A percentile compares a stretch with the other conserved stretches of the same genome.
Conservation (phyloP, 2,113 vertebrate genomes). For the Spheniscus mendiculus region DNA sequence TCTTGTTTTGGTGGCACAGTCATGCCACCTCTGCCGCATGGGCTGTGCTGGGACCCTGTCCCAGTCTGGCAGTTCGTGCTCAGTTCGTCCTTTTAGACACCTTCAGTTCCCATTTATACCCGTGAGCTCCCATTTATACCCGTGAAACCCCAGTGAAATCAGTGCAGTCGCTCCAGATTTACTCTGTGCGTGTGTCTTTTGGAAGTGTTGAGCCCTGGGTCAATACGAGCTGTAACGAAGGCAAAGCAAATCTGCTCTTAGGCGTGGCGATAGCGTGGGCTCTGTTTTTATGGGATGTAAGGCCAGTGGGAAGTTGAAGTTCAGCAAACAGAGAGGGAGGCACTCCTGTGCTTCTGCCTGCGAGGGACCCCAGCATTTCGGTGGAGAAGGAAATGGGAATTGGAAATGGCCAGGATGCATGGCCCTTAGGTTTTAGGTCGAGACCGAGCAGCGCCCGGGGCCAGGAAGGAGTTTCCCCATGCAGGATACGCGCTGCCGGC, state of each 20-base stretch:
- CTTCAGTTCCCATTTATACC: neutral
- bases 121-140: rapidly evolving
- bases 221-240: rapidly evolving
- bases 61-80: neutral
- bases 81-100: neutral
- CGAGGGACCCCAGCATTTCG: neutral
- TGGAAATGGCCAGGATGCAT: neutral
- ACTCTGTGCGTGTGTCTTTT: rapidly evolving
- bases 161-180: neutral
- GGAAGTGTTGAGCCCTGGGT: rapidly evolving
- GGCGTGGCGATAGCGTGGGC: rapidly evolving
- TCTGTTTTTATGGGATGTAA: neutral
- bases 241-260: neutral
- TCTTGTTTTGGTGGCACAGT: neutral
- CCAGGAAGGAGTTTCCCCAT: neutral
- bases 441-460: neutral
- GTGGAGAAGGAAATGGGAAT: neutral
- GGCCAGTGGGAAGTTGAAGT: neutral
- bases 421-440: neutral
- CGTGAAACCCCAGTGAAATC: rapidly evolving
- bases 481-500: neutral
- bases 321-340: neutral
- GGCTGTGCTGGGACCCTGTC: neutral
- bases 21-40: rapidly evolving
- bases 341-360: neutral